These are phyloP conservation scores for Galleria mellonella DNA, from an alignment of 1,140 invertebrate species.

Conservation along the genomic window DNA sequence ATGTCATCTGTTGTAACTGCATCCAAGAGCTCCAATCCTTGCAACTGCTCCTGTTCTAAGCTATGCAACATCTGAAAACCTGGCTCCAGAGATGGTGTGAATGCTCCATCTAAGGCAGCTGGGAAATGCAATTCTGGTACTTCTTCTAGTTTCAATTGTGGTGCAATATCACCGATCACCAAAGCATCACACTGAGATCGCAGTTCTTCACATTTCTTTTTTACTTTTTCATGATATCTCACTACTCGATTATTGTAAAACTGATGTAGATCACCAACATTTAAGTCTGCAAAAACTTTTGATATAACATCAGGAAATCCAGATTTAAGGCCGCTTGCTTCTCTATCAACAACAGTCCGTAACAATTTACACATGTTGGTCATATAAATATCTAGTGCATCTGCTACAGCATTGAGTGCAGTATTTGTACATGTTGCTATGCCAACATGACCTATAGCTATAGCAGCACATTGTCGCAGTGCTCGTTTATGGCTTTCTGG, in stretches of 20 bases:
- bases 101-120: constrained; percentile 60
- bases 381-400: constrained; percentile 60
- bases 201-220: constrained; percentile 47
- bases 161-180: constrained; percentile 49
- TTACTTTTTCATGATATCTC: constrained; percentile 51
- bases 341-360: constrained; percentile 58
- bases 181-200: constrained; percentile 46
- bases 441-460: constrained; percentile 59
- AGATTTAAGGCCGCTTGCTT: constrained; percentile 53
- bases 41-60: constrained; percentile 64
- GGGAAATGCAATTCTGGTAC: constrained; percentile 71
- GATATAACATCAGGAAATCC: constrained; percentile 66
- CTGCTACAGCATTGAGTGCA: constrained; percentile 56
- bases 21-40: constrained; percentile 59
- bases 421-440: constrained; percentile 50
- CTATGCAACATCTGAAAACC: constrained; percentile 70
- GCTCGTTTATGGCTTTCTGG: constrained; percentile 61
- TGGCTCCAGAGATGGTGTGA: constrained; percentile 66
- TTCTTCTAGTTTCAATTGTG: constrained; percentile 62
- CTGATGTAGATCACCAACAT: constrained; percentile 59
- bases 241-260: constrained; percentile 62
- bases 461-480: constrained; percentile 62
- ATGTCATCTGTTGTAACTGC: constrained; percentile 52
- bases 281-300: constrained; percentile 66
- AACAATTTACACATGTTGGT: constrained; percentile 63